Evolutionary conservation across 1,140 invertebrate species (phyloP).

Genomic region (Rhyzopertha dominica): DNA sequence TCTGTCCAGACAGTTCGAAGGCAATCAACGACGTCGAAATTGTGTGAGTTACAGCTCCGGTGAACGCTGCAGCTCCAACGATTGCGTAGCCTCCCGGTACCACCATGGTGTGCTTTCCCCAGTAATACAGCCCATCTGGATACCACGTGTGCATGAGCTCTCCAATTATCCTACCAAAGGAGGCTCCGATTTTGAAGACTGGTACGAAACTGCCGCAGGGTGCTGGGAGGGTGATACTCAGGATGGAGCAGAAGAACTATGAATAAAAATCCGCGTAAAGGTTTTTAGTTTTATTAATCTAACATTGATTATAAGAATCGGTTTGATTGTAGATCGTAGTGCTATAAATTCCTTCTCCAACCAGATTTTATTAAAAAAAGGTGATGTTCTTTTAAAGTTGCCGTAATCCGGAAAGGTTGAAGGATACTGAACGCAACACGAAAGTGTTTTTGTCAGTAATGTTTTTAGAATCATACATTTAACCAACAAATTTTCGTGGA

Average conservation of each 20-base stretch:
- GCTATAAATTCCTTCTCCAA: too few relatives aligned
- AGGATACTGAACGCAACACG: too few relatives aligned
- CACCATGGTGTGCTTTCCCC: slow-evolving; percentile 75
- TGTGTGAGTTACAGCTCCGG: slow-evolving; percentile 93
- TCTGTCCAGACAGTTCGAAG: slow-evolving; percentile 87
- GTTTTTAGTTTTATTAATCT: too few relatives aligned
- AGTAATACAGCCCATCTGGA: slow-evolving; percentile 72
- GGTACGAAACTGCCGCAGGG: slow-evolving; percentile 95
- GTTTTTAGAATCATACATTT: too few relatives aligned
- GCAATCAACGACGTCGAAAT: slow-evolving; percentile 97
- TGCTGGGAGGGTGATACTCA: slow-evolving; percentile 90
- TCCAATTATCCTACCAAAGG: slow-evolving; percentile 83
- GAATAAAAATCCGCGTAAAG: too few relatives aligned
- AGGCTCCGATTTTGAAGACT: slow-evolving; percentile 89
- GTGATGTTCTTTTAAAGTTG: too few relatives aligned
- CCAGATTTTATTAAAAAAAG: too few relatives aligned
- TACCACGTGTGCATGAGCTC: slow-evolving; percentile 90
- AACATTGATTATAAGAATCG: too few relatives aligned
- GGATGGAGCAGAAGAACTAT: slow-evolving; percentile 87
- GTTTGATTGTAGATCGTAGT: too few relatives aligned
- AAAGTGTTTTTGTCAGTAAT: too few relatives aligned
- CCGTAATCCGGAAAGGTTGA: too few relatives aligned
- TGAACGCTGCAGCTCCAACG: slow-evolving; percentile 90
- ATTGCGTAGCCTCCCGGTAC: slow-evolving; percentile 89
- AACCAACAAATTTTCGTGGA: too few relatives aligned